These are phyloP conservation scores for Probosciger aterrimus DNA, from an alignment of 2,113 vertebrate species.

Conservation along the genomic window DNA sequence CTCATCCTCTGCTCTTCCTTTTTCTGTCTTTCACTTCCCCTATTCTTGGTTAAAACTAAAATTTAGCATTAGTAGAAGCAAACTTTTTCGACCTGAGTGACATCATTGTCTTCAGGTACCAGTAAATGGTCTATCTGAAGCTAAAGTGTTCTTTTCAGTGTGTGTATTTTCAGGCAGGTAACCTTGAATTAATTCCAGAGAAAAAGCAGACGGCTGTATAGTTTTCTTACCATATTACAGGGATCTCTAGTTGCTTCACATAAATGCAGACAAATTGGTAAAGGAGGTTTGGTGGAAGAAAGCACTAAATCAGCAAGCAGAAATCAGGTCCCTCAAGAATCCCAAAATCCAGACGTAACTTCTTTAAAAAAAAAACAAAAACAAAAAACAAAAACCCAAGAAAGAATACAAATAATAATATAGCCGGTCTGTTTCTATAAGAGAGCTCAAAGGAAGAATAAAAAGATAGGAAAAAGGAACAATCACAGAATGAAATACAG, in stretches of 20 bases:
- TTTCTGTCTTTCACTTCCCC: background rate
- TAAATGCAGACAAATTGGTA: background rate
- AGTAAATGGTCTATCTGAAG: background rate
- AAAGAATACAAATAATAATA: background rate
- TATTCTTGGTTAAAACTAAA: background rate
- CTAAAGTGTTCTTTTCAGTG: background rate
- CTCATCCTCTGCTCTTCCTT: background rate
- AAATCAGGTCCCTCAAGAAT: background rate
- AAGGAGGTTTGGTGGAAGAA: background rate
- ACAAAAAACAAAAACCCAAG: background rate
- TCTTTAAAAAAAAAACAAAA: background rate
- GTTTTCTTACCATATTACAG: background rate
- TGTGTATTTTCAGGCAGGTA: background rate
- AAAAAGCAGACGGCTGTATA: background rate
- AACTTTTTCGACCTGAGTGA: background rate
- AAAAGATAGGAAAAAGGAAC: background rate
- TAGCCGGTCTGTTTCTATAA: background rate
- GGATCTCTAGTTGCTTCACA: background rate
- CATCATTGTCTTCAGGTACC: background rate
- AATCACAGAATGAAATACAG: background rate
- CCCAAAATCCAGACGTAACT: background rate
- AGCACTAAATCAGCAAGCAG: background rate
- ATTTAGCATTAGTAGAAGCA: background rate
- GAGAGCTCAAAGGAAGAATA: background rate
- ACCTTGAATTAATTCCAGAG: background rate